phyloP scores from a whole-genome alignment of 1,140 invertebrate species.

The Musca domestica region DNA sequence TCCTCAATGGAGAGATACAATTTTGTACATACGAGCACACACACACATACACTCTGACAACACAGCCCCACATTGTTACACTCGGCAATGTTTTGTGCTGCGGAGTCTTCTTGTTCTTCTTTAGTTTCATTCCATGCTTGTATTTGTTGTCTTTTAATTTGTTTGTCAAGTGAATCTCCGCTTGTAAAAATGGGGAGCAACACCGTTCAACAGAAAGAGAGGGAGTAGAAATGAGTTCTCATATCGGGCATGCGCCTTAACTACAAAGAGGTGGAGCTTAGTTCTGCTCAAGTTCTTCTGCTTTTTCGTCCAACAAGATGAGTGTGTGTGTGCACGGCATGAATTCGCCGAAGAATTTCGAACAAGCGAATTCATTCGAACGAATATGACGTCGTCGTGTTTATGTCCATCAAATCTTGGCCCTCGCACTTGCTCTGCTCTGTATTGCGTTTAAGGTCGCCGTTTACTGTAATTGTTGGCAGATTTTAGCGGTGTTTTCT shows the following conservation, averaged over 20 bases:
- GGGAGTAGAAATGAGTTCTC: slow-evolving; percentile 1
- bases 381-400: too few relatives aligned
- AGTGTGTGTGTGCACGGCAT: background rate
- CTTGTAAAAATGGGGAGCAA: too few relatives aligned
- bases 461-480: background rate
- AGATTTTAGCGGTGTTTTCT: slow-evolving; percentile 17
- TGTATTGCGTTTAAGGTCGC: background rate
- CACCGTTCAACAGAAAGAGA: background rate
- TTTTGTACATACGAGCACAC: background rate
- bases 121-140: too few relatives aligned
- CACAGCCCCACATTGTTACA: background rate
- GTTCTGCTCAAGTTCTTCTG: too few relatives aligned
- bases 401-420: too few relatives aligned
- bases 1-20: background rate
- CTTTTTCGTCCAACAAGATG: too few relatives aligned
- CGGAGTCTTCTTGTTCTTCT: too few relatives aligned
- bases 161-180: too few relatives aligned
- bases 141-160: too few relatives aligned
- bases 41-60: background rate
- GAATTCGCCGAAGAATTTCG: background rate
- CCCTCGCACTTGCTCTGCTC: background rate
- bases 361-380: background rate
- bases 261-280: background rate
- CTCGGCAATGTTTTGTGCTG: background rate
- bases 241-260: background rate